Conservation (phyloP, 1,140 invertebrate genomes). For the Temnothorax longispinosus region DNA sequence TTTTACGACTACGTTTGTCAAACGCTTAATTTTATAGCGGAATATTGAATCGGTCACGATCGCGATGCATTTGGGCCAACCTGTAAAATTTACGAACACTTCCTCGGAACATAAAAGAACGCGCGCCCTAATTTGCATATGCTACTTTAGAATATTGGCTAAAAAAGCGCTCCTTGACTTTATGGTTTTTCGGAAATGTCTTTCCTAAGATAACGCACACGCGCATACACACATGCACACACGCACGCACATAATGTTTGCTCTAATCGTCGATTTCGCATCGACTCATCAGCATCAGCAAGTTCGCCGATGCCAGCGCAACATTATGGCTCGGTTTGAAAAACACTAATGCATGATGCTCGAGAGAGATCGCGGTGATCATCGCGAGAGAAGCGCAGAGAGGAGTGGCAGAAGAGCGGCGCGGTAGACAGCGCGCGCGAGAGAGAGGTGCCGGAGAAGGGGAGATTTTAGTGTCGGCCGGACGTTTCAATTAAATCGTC, state of each 20-base stretch:
- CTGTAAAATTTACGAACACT: not conserved
- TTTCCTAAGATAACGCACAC: not conserved
- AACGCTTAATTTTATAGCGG: slow-evolving; percentile 16
- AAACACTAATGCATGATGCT: slow-evolving; percentile 38
- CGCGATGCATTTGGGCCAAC: not conserved
- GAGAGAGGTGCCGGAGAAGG: not conserved
- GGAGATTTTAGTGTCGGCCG: slow-evolving; percentile 68
- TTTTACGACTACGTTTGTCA: slow-evolving; percentile 12
- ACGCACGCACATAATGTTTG: not conserved
- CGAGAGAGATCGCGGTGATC: slow-evolving; percentile 10
- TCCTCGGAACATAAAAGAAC: not conserved
- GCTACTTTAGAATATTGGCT: not conserved
- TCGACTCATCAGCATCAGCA: slow-evolving; percentile 28
- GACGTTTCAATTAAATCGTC: slow-evolving; percentile 81
- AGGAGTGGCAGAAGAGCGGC: not conserved
- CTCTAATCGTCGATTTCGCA: slow-evolving; percentile 4
- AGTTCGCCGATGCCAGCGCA: slow-evolving; percentile 9
- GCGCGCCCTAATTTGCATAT: slow-evolving; percentile 14
- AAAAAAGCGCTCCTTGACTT: not conserved
- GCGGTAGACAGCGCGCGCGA: slow-evolving; percentile 9
- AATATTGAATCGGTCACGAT: not conserved
- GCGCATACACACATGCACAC: not conserved
- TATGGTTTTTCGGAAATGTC: not conserved
- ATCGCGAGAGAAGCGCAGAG: not conserved
- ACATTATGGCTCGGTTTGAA: slow-evolving; percentile 24